phyloP scores from a whole-genome alignment of 2,113 vertebrate species.

The Zeus faber region DNA sequence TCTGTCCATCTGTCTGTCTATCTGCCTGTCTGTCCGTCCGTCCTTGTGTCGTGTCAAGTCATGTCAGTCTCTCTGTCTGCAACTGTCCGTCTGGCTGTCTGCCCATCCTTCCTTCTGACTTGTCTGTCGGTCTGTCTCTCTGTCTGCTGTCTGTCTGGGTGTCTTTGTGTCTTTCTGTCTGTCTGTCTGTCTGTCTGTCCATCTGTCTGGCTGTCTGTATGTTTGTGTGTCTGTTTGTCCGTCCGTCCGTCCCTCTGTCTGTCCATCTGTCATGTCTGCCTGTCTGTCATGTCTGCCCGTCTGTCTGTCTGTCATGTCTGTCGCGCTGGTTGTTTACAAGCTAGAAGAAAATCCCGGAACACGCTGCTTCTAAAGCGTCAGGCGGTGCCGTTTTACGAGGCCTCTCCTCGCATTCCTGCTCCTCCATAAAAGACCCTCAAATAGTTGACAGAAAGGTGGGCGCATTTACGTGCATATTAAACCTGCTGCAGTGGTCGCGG shows the following conservation, averaged over 20 bases:
- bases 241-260: not conserved
- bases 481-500: slow-evolving; percentile 24
- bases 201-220: not conserved
- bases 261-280: not conserved
- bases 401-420: slow-evolving; percentile 52
- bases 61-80: too few species aligned
- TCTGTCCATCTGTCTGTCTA: too few species aligned
- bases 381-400: slow-evolving; percentile 54
- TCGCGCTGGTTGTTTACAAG: slow-evolving; percentile 30
- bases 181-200: not conserved
- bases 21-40: too few species aligned
- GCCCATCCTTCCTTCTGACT: too few species aligned
- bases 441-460: slow-evolving; percentile 35
- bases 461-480: slow-evolving; percentile 41
- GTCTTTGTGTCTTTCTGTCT: too few species aligned
- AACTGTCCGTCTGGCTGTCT: too few species aligned
- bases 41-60: too few species aligned
- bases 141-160: too few species aligned
- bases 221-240: too few species aligned
- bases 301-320: not conserved
- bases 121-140: too few species aligned
- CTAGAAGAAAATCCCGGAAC: slow-evolving; percentile 37
- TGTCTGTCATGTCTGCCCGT: not conserved
- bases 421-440: slow-evolving; percentile 50
- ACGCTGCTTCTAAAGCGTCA: slow-evolving; percentile 49